Evolutionary conservation across 2,888 invertebrate genomes (phyloP), one percentile per base, ranked within the genome.

Genomic region (Chromoteleia sp.): DNA sequence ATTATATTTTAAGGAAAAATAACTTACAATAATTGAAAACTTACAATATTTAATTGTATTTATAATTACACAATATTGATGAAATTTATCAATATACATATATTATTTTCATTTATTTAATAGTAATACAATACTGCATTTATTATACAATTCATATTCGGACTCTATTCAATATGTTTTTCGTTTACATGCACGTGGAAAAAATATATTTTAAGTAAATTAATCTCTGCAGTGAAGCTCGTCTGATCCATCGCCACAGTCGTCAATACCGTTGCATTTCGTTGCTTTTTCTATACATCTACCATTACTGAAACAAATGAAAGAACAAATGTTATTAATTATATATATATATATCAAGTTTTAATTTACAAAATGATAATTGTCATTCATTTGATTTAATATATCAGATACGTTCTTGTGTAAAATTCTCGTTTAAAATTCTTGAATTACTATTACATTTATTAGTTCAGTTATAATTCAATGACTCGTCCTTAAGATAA

Each of bases 171-270:
- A 33, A 70, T 65, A 48, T 41, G 17, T 25, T 54, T 76, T 58
- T 74, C 30, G 67, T 76, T 80, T 68, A 67, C 80, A 75, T 78
- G 61, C 67, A 58, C 14, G 50, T 70, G 59, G 59, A 36, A 74
- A 81, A 82, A 80, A 80, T 68, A 74, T 76, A 70, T 58, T 48
- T 83, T 81, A 86, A 41, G 73, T 77, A 81, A 85, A 83, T 73
- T 88, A 86, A 70, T 88, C 87, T 68, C 89, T 88, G 84, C 91
- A 91, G 70, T 92, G 91, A 15, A 93, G 93, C 92, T 96, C 96
- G 87, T 96, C 96, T 6, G 94, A 94, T 71, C 92, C 92, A 84
- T 96, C 96, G 0, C 93, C 92, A 86, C 96, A 96, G 86, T 96
- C 94, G 85, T 94, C 93, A 52, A 92, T 91, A 2, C 95, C 94